Evolutionary conservation across 2,797 vertebrate species (phyloP).

Genomic region (Amphiprion clarkii): DNA sequence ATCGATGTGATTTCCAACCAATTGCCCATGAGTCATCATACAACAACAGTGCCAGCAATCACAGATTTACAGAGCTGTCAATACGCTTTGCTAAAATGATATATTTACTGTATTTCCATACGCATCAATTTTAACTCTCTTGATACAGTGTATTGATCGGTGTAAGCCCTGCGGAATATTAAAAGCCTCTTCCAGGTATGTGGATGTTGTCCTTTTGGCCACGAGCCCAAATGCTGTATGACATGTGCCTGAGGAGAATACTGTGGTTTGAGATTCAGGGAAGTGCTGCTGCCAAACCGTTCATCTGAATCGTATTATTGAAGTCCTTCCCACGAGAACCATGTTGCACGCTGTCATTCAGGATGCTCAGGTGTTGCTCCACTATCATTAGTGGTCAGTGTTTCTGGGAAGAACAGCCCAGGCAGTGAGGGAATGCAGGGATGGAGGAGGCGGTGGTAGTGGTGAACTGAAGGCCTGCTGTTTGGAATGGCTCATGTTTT

Average conservation of each 20-base stretch:
- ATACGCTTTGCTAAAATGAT: conserved; percentile 73
- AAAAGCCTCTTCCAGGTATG: conserved; percentile 50
- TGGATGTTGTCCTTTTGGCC: conserved; percentile 41
- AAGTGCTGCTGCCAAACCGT: conserved; percentile 57
- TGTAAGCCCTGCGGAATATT: conserved; percentile 49
- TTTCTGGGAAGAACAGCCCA: conserved; percentile 79
- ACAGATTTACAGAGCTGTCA: conserved; percentile 73
- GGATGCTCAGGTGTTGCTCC: conserved; percentile 78
- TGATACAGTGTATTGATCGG: conserved; percentile 70
- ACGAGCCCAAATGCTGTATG: conserved; percentile 23
- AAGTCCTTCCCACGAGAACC: conserved; percentile 56
- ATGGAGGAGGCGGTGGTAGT: neutral
- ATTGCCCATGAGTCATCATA: conserved; percentile 72
- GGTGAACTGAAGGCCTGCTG: conserved; percentile 56
- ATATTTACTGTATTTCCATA: conserved; percentile 72
- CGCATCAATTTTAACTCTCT: conserved; percentile 62
- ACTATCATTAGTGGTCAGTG: conserved; percentile 82
- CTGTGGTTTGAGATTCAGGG: conserved; percentile 66
- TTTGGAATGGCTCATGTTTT: conserved; percentile 71
- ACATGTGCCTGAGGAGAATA: conserved; percentile 51
- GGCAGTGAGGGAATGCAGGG: conserved; percentile 52
- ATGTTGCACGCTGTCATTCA: conserved; percentile 56
- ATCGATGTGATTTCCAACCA: conserved; percentile 75
- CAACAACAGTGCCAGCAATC: conserved; percentile 65
- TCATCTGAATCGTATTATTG: conserved; percentile 66